Evolutionary conservation across 1,140 invertebrate genomes (phyloP).

Genomic region (Palaemon carinicauda): DNA sequence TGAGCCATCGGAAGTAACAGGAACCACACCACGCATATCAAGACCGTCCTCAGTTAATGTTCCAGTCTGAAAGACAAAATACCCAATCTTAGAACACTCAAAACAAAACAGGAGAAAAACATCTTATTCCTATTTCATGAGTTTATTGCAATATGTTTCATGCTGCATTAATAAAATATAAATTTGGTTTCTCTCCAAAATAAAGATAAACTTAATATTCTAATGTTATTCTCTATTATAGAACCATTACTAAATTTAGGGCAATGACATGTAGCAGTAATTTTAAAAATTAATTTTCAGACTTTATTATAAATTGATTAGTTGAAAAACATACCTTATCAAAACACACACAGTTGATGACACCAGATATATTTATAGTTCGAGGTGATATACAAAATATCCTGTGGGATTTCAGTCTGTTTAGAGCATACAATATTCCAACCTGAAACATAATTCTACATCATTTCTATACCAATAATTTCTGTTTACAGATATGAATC

Average conservation of each 20-base stretch:
- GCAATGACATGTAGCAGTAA: too few relatives aligned
- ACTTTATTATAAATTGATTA: not conserved
- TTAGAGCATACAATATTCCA: slow-evolving; percentile 68
- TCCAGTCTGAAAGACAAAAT: slow-evolving; percentile 74
- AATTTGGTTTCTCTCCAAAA: not conserved
- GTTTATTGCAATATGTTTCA: too few relatives aligned
- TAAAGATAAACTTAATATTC: not conserved
- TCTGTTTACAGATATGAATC: too few relatives aligned
- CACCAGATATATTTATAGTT: slow-evolving; percentile 75
- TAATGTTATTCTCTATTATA: too few relatives aligned
- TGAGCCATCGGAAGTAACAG: slow-evolving; percentile 62
- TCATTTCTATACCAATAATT: too few relatives aligned
- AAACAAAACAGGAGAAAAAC: too few relatives aligned
- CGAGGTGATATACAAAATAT: slow-evolving; percentile 74
- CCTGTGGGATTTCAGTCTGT: slow-evolving; percentile 67
- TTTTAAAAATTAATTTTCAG: too few relatives aligned
- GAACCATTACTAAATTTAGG: too few relatives aligned
- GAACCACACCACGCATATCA: slow-evolving; percentile 88
- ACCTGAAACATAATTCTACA: slow-evolving; percentile 39
- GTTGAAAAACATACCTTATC: slow-evolving; percentile 84
- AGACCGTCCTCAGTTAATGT: slow-evolving; percentile 94
- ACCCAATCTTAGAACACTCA: not conserved
- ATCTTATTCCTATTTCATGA: too few relatives aligned
- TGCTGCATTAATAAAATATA: too few relatives aligned
- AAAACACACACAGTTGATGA: slow-evolving; percentile 92